phyloP scores from a whole-genome alignment of 2,888 invertebrate genomes.

The Chromoteleia sp. region DNA sequence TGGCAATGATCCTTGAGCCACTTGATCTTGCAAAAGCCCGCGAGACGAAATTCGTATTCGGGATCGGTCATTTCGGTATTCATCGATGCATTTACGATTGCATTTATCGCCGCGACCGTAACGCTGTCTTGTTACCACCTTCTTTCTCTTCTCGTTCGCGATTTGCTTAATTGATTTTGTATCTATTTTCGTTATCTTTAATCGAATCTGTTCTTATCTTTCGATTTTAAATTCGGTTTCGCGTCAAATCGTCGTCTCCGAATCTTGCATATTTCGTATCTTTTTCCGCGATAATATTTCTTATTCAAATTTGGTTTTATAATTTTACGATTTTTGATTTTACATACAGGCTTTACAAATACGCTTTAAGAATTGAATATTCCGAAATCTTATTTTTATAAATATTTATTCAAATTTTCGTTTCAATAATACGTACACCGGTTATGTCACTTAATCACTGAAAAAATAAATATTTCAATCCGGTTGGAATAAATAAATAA shows the following conservation, averaged over 20 bases:
- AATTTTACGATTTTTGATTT: neutral
- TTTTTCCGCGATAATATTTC: too few species aligned
- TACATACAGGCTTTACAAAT: too few species aligned
- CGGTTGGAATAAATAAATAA: too few species aligned
- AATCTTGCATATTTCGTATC: too few species aligned
- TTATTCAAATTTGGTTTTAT: neutral
- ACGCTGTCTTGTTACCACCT: conserved; percentile 18
- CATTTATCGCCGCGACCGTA: conserved; percentile 42
- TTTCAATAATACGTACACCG: too few species aligned
- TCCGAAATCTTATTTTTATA: too few species aligned
- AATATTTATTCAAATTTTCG: too few species aligned
- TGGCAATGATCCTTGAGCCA: conserved; percentile 33
- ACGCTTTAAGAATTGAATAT: too few species aligned
- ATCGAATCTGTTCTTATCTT: neutral
- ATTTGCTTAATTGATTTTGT: conserved; percentile 25
- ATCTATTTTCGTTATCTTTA: neutral
- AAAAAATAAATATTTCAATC: too few species aligned
- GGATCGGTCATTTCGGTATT: conserved; percentile 31
- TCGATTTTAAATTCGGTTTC: neutral
- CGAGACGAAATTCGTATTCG: conserved; percentile 33
- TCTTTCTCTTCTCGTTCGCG: neutral
- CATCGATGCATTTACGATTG: conserved; percentile 53
- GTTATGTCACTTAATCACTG: too few species aligned
- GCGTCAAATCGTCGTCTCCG: too few species aligned
- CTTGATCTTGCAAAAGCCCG: conserved; percentile 37